Base-by-base conservation (phyloP, 1,140 invertebrate genomes). In the Drosophila tani region DNA sequence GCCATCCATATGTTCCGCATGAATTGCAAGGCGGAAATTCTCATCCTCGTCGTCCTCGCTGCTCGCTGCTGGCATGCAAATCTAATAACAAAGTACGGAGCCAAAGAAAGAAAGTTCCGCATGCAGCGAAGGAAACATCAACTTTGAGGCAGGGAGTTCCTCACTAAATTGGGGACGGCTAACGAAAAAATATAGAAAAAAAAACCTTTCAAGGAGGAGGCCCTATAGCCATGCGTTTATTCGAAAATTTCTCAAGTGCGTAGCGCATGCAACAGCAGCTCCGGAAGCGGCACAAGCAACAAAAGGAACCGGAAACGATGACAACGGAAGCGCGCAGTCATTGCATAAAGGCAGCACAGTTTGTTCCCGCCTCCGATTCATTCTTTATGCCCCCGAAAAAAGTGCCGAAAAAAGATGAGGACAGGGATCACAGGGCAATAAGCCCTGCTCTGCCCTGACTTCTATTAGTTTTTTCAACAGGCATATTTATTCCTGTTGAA, bases 31-130 rank as follows among this genome's bases (percentile, higher is more conserved):
- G 55, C 70, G 70, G 70, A 74, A 74, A 74, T 73, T 51, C 55
- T 60, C 70, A 73, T 60, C 53, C 53, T 40, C 53, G 11, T 40
- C 35, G 32, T 35, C 29, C 40, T 40, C 47, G 55, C 29, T n/a
- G 78, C 75, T 71, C 58, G 75, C 58, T 60, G 46, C 55, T 56
- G 65, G 53, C 69, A 81, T 63, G 77, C 73, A 81, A 90, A 90
- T 90, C 81, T 81, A 88, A 88, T 88, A 88, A 75, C 59, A 84
- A 81, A 73, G 68, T 78, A 64, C 53, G 41, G 45, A 58, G 53
- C 53, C 35, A 40, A 56, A 40, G 53, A 67, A 78, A 62, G 66
- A 78, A 79, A 74, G 71, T 88, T 86, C 35, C 68, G 60, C 63
- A 67, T 68, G 83, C 63, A 71, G 51, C 75, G 24, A 69, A 50